Conservation (phyloP, 2,113 vertebrate species). For the Ctenomys sociabilis region DNA sequence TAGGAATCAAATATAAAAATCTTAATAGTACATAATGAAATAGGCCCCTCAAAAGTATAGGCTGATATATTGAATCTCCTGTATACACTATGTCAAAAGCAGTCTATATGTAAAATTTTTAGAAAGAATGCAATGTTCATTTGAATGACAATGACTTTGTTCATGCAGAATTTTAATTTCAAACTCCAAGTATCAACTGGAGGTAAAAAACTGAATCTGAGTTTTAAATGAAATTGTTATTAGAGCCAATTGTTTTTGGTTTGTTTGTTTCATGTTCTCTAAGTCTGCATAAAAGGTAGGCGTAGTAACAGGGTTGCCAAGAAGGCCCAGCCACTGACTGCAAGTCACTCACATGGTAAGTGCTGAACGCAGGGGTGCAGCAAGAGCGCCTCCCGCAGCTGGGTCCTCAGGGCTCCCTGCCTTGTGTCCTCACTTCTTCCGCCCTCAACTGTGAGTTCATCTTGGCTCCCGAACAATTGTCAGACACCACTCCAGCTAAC, state of each 20-base stretch:
- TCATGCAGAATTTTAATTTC: background rate
- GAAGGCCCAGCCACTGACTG: background rate
- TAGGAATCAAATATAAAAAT: conserved; percentile 27
- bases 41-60: background rate
- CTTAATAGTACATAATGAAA: background rate
- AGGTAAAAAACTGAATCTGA: background rate
- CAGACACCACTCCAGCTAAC: too few relatives aligned
- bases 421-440: background rate
- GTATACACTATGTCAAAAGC: background rate
- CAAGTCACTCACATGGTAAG: background rate
- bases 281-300: background rate
- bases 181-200: background rate
- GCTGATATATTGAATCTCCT: background rate
- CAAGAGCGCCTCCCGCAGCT: background rate
- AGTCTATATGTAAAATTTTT: background rate
- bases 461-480: background rate
- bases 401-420: accelerated
- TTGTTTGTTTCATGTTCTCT: background rate
- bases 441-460: background rate
- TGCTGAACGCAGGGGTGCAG: background rate
- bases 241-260: background rate
- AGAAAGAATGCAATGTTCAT: background rate
- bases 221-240: background rate
- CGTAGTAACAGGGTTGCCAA: background rate
- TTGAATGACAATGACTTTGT: background rate